Evolutionary conservation across 2,797 vertebrate species (phyloP), one percentile per base, ranked within the genome.

Genomic region (Siniperca undulata): DNA sequence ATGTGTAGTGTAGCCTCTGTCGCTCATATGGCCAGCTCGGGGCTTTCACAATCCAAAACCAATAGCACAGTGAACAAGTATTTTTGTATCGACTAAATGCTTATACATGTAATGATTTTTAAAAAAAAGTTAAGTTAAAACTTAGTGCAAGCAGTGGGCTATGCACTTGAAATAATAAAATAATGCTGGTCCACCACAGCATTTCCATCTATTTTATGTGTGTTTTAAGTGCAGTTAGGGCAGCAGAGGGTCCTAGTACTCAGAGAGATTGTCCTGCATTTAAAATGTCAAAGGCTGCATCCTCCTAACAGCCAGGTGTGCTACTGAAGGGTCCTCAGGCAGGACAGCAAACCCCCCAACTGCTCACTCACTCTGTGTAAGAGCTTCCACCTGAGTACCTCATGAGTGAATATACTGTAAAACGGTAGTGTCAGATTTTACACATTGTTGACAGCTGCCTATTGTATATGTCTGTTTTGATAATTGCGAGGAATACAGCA

Each of bases 291-390:
- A 80, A 74, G 58, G 50, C 24, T 53, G 19, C 64, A 44, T 73
- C 42, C 58, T 67, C 5, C 27, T 66, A 80, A 77, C 50, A 68
- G 68, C 40, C 74, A 86, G 70, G 67, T 82, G 66, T 85, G 62
- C 73, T 69, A 78, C 36, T 90, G 68, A 85, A 86, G 80, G 72
- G 85, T 88, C 79, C 74, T 88, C 59, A 73, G 62, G 61, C 60
- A 70, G 71, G 76, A 64, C 56, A 70, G 75, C 40, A 1, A 58
- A 59, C n/a, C 68, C 56, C 74, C 58, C 42, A 70, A 61, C 53
- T 48, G 34, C 69, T 75, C 79, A 11, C 66, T 70, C 61, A 40
- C 36, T 77, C 34, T 53, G 19, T 16, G 40, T 79, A 59, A 88
- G 71, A 84, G 78, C 80, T 48, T 75, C 24, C 66, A 68, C 65